These are phyloP conservation scores for Echinarachnius parma DNA, from an alignment of 53 echinoderm and acorn worm genomes.

Conservation along the genomic window DNA sequence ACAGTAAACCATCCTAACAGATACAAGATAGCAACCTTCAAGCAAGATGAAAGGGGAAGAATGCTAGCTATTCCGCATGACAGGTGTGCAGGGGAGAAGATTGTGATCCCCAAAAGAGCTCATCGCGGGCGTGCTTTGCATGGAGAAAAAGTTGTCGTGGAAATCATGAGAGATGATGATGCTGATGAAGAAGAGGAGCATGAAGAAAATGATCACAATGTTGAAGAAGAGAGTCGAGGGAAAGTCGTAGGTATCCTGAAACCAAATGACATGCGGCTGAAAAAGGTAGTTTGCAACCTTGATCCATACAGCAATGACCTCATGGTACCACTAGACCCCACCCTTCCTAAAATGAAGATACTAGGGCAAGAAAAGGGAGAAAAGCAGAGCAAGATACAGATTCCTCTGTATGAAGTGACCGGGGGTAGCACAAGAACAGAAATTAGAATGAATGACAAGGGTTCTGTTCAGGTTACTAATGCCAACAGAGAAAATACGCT, in stretches of 20 bases:
- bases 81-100: conserved; percentile 54
- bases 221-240: conserved; percentile 66
- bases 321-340: conserved; percentile 81
- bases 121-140: conserved; percentile 71
- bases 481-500: conserved; percentile 65
- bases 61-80: conserved; percentile 67
- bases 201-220: not conserved
- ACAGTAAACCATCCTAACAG: conserved; percentile 52
- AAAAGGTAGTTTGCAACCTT: conserved; percentile 75
- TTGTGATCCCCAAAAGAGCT: conserved; percentile 64
- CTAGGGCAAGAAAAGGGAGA: conserved; percentile 4
- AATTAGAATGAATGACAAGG: conserved; percentile 35
- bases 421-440: conserved; percentile 14
- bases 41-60: conserved; percentile 61
- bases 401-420: conserved; percentile 45
- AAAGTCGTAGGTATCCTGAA: conserved; percentile 66
- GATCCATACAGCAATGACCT: conserved; percentile 69
- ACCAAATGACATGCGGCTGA: conserved; percentile 47
- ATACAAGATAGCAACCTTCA: conserved; percentile 77
- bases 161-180: conserved; percentile 60
- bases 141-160: conserved; percentile 66
- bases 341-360: conserved; percentile 70
- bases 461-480: conserved; percentile 46
- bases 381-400: conserved; percentile 32
- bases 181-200: conserved; percentile 37